A percentile compares a stretch with the other conserved stretches of the same genome.
These are phyloP conservation scores for Cisticola juncidis DNA, from an alignment of 2,113 vertebrate species.

Conservation along the genomic window DNA sequence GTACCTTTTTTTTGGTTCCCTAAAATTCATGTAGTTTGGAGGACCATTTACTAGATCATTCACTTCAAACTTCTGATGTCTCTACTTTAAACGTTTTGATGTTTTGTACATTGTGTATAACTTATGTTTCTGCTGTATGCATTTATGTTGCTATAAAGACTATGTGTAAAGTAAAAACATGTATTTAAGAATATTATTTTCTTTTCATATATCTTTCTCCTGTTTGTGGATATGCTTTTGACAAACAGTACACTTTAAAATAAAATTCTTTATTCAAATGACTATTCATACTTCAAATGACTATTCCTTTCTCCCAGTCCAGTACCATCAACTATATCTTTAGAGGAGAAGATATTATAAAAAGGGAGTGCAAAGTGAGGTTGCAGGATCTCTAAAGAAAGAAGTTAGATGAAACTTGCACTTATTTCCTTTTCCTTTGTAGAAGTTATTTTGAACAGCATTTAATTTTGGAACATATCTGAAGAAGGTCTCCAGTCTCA, in stretches of 20 bases:
- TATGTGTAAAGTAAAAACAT: not conserved
- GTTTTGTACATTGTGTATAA: not conserved
- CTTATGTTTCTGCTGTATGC: not conserved
- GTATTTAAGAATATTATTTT: not conserved
- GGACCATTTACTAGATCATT: not conserved
- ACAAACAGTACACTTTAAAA: not conserved
- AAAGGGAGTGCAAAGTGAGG: not conserved
- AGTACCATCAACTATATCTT: not conserved
- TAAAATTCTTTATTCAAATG: not conserved
- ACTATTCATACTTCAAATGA: not conserved
- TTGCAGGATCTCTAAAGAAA: not conserved
- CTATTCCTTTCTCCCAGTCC: not conserved
- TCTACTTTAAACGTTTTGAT: not conserved
- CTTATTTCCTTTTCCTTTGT: not conserved
- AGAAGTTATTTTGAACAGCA: not conserved
- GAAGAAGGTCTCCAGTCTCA: not conserved
- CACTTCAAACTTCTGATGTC: not conserved
- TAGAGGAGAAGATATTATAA: not conserved
- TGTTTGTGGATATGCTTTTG: not conserved
- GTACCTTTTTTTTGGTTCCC: too few relatives aligned
- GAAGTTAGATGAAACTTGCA: not conserved
- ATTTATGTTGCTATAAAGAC: not conserved
- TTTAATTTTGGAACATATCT: not conserved
- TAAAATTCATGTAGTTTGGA: not conserved
- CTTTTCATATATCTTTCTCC: not conserved